These are phyloP conservation scores for Thymelicus sylvestris DNA, from an alignment of 2,888 invertebrate species.

Conservation along the genomic window DNA sequence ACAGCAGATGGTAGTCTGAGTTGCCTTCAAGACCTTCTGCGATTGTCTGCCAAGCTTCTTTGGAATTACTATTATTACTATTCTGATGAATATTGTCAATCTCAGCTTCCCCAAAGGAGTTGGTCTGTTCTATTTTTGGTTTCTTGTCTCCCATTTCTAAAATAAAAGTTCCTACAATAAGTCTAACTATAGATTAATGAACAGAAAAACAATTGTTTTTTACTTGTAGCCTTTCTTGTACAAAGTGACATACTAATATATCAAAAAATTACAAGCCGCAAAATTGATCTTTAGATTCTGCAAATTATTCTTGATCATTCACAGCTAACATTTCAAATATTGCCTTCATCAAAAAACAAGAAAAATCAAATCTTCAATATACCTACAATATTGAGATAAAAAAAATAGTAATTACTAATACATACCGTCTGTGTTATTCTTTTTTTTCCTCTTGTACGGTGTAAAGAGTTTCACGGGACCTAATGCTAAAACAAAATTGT, in stretches of 20 bases:
- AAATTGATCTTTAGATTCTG: no score
- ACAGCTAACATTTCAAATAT: no score
- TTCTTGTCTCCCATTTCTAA: constrained; percentile 61
- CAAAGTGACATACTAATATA: no score
- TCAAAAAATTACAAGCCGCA: no score
- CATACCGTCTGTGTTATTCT: constrained; percentile 51
- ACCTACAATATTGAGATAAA: no score
- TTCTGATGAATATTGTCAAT: constrained; percentile 77
- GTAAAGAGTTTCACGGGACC: constrained; percentile 96
- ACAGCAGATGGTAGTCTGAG: constrained; percentile 79
- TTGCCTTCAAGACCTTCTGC: constrained; percentile 87
- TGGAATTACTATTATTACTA: constrained; percentile 44
- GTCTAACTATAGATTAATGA: neutral
- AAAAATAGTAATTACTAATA: neutral
- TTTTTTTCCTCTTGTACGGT: constrained; percentile 95
- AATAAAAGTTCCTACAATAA: neutral
- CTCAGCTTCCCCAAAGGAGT: constrained; percentile 85
- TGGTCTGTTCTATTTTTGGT: constrained; percentile 71
- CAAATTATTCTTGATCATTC: no score
- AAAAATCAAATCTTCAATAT: no score
- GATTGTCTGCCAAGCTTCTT: constrained; percentile 88
- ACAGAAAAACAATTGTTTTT: no score
- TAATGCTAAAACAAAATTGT: constrained; percentile 80
- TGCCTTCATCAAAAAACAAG: no score
- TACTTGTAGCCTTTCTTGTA: no score